These are phyloP conservation scores for Oegoconia quadripuncta DNA, from an alignment of 2,888 invertebrate species.

Conservation along the genomic window DNA sequence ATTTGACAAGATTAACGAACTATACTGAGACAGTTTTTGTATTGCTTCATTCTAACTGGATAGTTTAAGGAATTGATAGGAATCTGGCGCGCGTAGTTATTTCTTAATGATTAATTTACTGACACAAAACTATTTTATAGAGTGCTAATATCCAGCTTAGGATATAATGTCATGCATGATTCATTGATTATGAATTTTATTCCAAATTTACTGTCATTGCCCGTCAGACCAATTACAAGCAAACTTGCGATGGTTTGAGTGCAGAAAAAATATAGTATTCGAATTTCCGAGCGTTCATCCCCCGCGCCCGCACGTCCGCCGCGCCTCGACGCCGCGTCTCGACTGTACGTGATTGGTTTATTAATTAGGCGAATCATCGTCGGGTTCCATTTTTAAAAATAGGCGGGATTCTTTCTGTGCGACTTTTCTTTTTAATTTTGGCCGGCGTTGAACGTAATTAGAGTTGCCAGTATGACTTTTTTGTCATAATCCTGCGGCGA, in stretches of 20 bases:
- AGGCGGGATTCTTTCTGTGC: conserved; percentile 76
- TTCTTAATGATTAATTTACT: conserved; percentile 40
- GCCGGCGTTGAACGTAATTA: conserved; percentile 75
- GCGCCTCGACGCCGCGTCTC: conserved; percentile 76
- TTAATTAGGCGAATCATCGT: conserved; percentile 78
- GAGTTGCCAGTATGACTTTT: conserved; percentile 60
- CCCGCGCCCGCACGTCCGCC: conserved; percentile 77
- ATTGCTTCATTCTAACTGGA: conserved; percentile 13
- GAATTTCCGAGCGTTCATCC: conserved; percentile 76
- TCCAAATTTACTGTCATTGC: conserved; percentile 59
- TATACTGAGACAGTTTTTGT: conserved; percentile 32
- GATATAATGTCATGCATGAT: conserved; percentile 17
- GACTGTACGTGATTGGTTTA: conserved; percentile 79
- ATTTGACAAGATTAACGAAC: conserved; percentile 48
- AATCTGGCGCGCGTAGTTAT: conserved; percentile 36
- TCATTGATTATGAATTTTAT: conserved; percentile 55
- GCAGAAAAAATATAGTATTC: conserved; percentile 76
- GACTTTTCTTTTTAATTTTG: conserved; percentile 76
- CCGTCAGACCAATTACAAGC: conserved; percentile 75
- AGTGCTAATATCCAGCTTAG: conserved; percentile 31
- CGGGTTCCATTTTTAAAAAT: conserved; percentile 75
- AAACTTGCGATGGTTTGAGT: conserved; percentile 66
- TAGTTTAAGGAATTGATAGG: conserved; percentile 26
- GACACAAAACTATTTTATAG: conserved; percentile 14
- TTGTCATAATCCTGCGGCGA: conserved; percentile 60